Conservation (phyloP, 2,797 vertebrate genomes). For the Premnoplex brunnescens region DNA sequence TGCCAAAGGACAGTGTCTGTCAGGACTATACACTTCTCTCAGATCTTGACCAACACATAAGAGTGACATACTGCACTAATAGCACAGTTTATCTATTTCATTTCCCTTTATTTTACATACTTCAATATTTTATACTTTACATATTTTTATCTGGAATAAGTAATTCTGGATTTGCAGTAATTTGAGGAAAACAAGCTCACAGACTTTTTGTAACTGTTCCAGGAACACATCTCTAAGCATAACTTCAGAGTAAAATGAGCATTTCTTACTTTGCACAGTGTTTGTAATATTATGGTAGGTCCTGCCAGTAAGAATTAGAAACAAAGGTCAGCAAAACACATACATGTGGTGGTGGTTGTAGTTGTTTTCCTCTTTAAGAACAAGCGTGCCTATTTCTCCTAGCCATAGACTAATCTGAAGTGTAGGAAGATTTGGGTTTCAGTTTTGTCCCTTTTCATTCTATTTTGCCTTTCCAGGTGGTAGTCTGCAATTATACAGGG, state of each 20-base stretch:
- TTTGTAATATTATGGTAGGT: background rate
- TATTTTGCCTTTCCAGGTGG: background rate
- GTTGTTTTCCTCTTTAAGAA: background rate
- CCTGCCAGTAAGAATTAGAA: background rate
- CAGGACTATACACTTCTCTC: background rate
- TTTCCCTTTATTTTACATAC: background rate
- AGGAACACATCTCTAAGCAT: background rate
- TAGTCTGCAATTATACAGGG: background rate
- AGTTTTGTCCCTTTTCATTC: background rate
- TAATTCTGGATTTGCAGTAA: background rate
- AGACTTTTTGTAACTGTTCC: background rate
- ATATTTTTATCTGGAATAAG: background rate
- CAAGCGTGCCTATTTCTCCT: background rate
- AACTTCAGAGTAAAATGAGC: background rate
- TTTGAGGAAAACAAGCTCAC: background rate
- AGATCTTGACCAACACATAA: fast-evolving
- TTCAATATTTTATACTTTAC: too few species aligned
- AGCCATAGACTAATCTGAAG: background rate
- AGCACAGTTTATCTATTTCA: background rate
- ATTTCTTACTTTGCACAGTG: background rate
- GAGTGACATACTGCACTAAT: background rate
- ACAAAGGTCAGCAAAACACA: background rate
- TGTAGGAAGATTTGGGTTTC: background rate
- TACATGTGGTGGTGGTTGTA: background rate
- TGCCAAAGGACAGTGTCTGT: background rate